Conservation (phyloP, 1,140 invertebrate species). For the Aplysia californica region DNA sequence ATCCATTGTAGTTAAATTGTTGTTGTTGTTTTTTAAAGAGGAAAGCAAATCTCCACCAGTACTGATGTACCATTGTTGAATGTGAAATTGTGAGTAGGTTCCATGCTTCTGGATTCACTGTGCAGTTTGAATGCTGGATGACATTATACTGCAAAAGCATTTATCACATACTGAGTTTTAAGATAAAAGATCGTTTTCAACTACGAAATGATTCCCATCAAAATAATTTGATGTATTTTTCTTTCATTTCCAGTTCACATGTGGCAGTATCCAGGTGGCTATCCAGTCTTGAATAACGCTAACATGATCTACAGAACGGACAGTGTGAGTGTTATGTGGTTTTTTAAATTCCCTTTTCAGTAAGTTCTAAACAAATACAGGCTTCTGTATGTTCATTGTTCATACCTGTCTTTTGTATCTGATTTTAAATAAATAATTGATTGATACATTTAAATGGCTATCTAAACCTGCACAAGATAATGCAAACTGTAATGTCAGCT, state of each 20-base stretch:
- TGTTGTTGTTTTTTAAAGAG: no score
- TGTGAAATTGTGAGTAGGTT: background rate
- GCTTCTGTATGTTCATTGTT: no score
- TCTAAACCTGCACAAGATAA: background rate
- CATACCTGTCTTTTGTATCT: no score
- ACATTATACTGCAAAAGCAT: no score
- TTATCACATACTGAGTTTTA: no score
- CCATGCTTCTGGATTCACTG: background rate
- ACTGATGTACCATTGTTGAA: background rate
- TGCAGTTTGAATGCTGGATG: no score
- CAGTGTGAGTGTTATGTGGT: slow-evolving; percentile 74
- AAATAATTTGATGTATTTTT: background rate
- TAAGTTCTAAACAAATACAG: no score
- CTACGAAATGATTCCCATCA: background rate
- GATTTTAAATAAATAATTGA: background rate
- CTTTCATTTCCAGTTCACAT: slow-evolving; percentile 80
- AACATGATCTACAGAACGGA: slow-evolving; percentile 80
- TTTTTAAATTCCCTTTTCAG: no score
- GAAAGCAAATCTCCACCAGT: background rate
- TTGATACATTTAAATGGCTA: background rate
- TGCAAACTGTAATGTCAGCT: background rate
- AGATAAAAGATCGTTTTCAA: no score
- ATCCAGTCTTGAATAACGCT: slow-evolving; percentile 85
- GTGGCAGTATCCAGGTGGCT: slow-evolving; percentile 94
- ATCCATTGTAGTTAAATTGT: no score